Base-by-base conservation (phyloP, 2,113 vertebrate species). In the Gambusia holbrooki region DNA sequence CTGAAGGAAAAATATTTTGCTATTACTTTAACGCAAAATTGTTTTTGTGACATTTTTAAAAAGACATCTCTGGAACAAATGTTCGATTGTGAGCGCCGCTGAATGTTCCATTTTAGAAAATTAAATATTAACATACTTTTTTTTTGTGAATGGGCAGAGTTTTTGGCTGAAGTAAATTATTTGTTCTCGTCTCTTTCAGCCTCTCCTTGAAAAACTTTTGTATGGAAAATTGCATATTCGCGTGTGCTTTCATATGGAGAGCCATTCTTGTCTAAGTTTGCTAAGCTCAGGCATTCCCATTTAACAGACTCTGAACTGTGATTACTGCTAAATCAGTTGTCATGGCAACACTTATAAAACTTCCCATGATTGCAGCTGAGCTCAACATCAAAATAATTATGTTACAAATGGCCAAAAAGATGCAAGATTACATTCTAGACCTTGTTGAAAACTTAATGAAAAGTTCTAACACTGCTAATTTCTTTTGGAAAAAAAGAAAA, bases 1-100 rank as follows among this genome's bases (percentile, higher is more conserved):
- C 66, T 65, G 62, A 54, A 84, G 73, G 48, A 64, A 88, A 35
- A 89, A 86, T 84, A 87, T 92, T 84, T 92, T 14, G 73, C 67
- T 28, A 81, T 89, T 71, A 77, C 75, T 73, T 69, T 40, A 61
- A 76, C 74, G 73, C 67, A 60, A 87, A 86, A 77, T 32, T 27
- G 6, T 68, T 63, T 88, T 82, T 77, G 37, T 87, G 51, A 73
- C 76, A 76, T 72, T 80, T 85, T 79, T 30, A 22, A 86, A 86
- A 84, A 87, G 79, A 77, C 61, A 64, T 87, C 68, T 79, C 64
- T 69, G 32, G 51, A 62, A 79, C 62, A 85, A 73, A 78, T 32
- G 27, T 30, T 37, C 42, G 8, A 66, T 76, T 92, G 81, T 87
- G 64, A 33, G 17, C 62, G 17, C 66, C 8, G 13, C 6, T 88